Base-by-base conservation (phyloP, 2,888 invertebrate genomes). In the Chrysolina oricalcia region DNA sequence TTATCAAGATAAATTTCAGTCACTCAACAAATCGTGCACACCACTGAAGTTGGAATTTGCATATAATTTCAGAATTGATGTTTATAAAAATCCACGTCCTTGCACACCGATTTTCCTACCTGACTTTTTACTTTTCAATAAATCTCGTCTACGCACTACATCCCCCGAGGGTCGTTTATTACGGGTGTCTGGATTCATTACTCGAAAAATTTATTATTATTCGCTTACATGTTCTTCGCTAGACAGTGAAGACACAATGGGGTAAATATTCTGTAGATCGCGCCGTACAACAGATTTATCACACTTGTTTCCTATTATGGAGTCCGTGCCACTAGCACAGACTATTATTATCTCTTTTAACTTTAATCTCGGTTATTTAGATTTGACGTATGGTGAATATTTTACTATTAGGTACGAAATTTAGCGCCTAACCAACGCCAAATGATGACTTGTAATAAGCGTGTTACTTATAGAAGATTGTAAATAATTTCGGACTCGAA, bases 261-360 rank as follows among this genome's bases (percentile, higher is more conserved):
- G 59, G 59, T 59, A 59, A 59, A n/a, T 59, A 59, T 59, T 59
- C 59, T 27, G 59, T 59, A 59, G 27, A 27, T 59, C 35, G 59
- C 13, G 23, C 59, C 59, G 15, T 35, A 27, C n/a, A 59, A 59
- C 59, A 59, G 59, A 59, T 59, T 59, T 59, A 59, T 59, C 59
- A 59, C 59, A 59, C 59, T 59, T 59, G 59, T 59, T 59, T 59
- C 59, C 59, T 59, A 59, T 59, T 59, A 59, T 59, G 59, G 59
- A 59, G 23, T 23, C 59, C 35, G 17, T 59, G 59, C 59, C 59
- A 59, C 59, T 56, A 56, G 59, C 59, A 35, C 27, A n/a, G 27
- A 27, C 59, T 35, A 27, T 59, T 59, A 59, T 59, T 59, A 59
- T 59, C 59, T 59, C 59, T 59, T 59, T 23, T 27, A 59, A 59